phyloP scores from a whole-genome alignment of 2,113 vertebrate species.

The Callospermophilus lateralis region DNA sequence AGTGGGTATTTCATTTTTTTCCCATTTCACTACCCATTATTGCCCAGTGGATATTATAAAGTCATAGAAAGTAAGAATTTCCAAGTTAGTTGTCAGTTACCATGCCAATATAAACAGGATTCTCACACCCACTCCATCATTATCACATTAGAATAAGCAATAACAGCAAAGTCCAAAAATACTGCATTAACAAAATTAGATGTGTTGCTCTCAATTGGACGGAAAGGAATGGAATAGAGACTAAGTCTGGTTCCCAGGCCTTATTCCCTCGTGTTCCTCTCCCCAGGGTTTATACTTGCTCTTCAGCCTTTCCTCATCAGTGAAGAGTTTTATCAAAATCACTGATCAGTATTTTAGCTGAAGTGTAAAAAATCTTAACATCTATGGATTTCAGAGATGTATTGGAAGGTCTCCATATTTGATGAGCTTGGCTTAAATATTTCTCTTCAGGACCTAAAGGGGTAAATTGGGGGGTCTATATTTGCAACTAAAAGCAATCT shows the following conservation, averaged over 20 bases:
- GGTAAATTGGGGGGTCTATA: neutral
- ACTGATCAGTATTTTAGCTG: neutral
- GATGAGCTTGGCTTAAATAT: neutral
- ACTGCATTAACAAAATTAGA: neutral
- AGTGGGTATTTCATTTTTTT: neutral
- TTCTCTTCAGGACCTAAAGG: neutral
- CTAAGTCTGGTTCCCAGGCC: neutral
- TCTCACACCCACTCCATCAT: neutral
- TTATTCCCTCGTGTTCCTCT: too few relatives aligned
- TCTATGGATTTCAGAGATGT: neutral
- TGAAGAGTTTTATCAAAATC: neutral
- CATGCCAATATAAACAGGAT: neutral
- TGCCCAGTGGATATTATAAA: constrained; percentile 31
- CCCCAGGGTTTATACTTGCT: too few relatives aligned
- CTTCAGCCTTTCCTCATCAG: neutral
- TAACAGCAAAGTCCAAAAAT: neutral
- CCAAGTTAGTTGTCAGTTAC: constrained; percentile 4
- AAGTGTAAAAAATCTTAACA: neutral
- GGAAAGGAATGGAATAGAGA: neutral
- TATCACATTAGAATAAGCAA: neutral
- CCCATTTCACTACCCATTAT: neutral
- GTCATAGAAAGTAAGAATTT: neutral
- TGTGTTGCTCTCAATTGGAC: neutral
- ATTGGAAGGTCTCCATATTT: neutral
- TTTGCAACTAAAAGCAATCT: neutral